Evolutionary conservation across 2,113 vertebrate species (phyloP).

Genomic region (Cyprinodon tularosa): DNA sequence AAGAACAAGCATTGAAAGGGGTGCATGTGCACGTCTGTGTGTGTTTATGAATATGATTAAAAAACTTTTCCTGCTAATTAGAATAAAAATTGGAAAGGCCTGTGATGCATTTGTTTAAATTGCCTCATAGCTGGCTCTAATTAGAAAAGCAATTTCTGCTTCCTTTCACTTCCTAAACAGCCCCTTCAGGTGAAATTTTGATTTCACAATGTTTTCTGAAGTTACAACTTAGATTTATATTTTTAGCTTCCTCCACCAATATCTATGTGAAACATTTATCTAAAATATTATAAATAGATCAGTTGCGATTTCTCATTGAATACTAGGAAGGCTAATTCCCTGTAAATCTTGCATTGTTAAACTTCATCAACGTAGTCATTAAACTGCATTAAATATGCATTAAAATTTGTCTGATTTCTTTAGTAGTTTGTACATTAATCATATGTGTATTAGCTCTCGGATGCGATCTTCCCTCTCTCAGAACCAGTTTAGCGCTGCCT

Average conservation of each 20-base stretch:
- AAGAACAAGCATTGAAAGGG: slow-evolving; percentile 19
- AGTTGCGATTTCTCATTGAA: no score
- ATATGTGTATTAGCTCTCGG: no score
- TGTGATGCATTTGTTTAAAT: background rate
- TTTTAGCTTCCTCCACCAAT: background rate
- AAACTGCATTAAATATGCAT: no score
- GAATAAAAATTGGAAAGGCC: background rate
- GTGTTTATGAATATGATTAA: background rate
- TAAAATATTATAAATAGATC: background rate
- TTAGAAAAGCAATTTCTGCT: background rate
- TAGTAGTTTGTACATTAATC: no score
- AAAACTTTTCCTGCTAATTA: background rate
- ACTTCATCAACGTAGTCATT: no score
- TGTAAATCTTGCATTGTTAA: no score
- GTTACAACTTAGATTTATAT: background rate
- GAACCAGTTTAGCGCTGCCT: no score
- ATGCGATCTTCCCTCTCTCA: no score
- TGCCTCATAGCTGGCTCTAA: background rate
- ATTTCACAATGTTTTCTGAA: background rate
- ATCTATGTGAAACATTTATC: background rate
- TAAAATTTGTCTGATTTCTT: no score
- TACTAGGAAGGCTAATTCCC: no score
- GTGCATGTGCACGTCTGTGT: background rate
- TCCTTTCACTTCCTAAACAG: background rate
- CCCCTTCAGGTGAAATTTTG: background rate